Conservation (phyloP, 2,797 vertebrate genomes). For the Ceryle rudis region DNA sequence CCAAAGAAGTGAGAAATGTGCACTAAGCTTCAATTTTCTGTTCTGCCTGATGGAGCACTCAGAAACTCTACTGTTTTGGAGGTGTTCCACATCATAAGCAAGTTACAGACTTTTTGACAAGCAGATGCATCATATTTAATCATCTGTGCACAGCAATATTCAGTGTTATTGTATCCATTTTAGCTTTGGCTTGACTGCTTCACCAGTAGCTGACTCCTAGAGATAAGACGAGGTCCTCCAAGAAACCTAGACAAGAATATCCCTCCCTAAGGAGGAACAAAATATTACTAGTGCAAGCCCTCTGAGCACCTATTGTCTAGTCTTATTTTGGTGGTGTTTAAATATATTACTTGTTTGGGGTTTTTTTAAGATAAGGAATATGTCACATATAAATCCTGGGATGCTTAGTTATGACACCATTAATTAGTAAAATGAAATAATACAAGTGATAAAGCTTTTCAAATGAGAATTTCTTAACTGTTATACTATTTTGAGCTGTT, state of each 20-base stretch:
- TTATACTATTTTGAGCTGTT: not conserved
- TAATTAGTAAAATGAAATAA: not conserved
- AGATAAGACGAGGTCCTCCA: not conserved
- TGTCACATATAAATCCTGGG: not conserved
- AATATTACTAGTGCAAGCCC: not conserved
- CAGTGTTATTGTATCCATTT: not conserved
- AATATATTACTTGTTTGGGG: not conserved
- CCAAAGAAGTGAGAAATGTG: not conserved
- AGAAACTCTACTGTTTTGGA: not conserved
- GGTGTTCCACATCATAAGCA: not conserved
- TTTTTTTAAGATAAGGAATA: not conserved
- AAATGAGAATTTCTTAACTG: not conserved
- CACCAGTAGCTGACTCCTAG: not conserved
- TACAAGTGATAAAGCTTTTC: not conserved
- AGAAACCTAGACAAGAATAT: not conserved
- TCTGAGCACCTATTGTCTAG: not conserved
- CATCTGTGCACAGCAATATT: not conserved
- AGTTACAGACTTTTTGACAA: not conserved
- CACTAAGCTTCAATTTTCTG: not conserved
- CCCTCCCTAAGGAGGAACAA: not conserved
- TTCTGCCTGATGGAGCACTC: not conserved
- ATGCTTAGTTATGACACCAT: not conserved
- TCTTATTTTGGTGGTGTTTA: not conserved
- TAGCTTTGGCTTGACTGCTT: not conserved
- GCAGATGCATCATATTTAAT: not conserved